Base-by-base conservation (phyloP, 2,113 vertebrate species). In the Falcunculus frontatus region DNA sequence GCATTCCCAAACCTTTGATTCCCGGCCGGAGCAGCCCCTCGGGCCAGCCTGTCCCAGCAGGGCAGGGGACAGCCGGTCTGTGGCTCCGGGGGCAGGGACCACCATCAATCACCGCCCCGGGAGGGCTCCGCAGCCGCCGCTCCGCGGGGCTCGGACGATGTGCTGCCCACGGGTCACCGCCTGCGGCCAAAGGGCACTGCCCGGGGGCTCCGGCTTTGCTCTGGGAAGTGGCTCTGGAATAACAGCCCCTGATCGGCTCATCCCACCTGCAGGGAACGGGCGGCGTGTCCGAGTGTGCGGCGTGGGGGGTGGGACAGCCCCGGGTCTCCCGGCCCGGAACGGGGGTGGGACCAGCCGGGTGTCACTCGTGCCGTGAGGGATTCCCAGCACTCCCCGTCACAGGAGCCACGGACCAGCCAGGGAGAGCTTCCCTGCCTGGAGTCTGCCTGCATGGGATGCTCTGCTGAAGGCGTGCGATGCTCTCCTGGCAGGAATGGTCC, bases 331-430 rank as follows among this genome's bases (percentile, higher is more conserved):
- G 3, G 3, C 35, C 52, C 3, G 2, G 56, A 23, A 0, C 0
- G 4, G 37, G 2, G 32, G 12, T 1, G 2, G 39, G 5, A 6
- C 12, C 64, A 11, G 49, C 37, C 0, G 1, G 42, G 9, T 35
- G 42, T 7, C 29, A 4, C 32, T 7, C 0, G 1, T 11, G 39
- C 19, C 2, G 0, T 1, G 41, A 6, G 22, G 32, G 0, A 8
- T 19, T 59, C 22, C 49, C 80, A 37, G 53, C 35, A 4, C 21
- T 47, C 26, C 17, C 12, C 5, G 7, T 8, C 9, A 0, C n/a
- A 3, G 44, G 25, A 82, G 20, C 30, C 30, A 1, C 0, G 8
- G 27, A 2, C 1, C 3, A 1, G 32, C 42, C 67, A 0, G 35
- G 13, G 3, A 4, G 10, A n/a, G 7, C 39, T 47, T 17, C 41